Evolutionary conservation across 2,797 vertebrate species (phyloP).

Genomic region (Periparus ater): DNA sequence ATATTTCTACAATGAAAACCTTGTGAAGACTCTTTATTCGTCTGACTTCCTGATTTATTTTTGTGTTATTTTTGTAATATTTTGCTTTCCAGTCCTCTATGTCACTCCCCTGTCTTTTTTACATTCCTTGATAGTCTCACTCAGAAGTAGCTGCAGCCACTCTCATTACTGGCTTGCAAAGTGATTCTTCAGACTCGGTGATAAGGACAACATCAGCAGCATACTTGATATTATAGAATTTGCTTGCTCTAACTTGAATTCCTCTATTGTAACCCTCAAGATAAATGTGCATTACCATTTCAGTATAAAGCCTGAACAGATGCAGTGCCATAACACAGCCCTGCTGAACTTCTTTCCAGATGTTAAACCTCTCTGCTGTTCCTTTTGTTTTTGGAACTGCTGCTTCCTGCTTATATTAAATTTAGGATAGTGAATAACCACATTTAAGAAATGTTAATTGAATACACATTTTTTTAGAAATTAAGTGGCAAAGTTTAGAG

Average conservation of each 20-base stretch:
- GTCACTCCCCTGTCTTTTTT: not conserved
- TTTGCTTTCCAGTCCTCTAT: not conserved
- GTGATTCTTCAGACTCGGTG: not conserved
- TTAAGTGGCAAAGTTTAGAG: not conserved
- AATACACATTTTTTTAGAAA: not conserved
- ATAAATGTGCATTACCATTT: not conserved
- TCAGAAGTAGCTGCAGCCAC: not conserved
- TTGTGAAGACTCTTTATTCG: not conserved
- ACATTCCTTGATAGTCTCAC: not conserved
- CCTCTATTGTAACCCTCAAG: not conserved
- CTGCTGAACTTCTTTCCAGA: not conserved
- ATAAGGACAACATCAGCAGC: conserved; percentile 22
- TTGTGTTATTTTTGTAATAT: not conserved
- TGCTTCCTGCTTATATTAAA: not conserved
- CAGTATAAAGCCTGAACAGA: conserved; percentile 19
- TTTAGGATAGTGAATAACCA: not conserved
- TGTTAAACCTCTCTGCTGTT: not conserved
- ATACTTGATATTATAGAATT: conserved; percentile 22
- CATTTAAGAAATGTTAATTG: not conserved
- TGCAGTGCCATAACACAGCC: not conserved
- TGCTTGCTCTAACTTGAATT: conserved; percentile 39
- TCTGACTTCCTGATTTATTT: not conserved
- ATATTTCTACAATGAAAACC: not conserved
- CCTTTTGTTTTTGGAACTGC: not conserved
- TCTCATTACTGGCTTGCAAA: conserved; percentile 6